phyloP scores from a whole-genome alignment of 2,797 vertebrate species.

The Eurystomus glaucurus region DNA sequence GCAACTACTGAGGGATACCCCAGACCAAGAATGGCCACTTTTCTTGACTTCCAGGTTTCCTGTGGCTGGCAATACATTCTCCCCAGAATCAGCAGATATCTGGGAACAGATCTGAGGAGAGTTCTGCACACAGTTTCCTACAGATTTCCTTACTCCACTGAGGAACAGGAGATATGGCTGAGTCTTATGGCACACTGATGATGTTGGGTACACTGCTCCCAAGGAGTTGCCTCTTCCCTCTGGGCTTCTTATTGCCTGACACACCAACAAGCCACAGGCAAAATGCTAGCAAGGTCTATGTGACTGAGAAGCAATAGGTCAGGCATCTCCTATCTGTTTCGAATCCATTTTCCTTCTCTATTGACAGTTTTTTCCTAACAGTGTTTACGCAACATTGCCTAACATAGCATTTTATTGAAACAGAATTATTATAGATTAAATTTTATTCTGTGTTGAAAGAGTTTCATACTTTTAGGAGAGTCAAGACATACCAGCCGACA shows the following conservation, averaged over 20 bases:
- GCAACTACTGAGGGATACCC: neutral
- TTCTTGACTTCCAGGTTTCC: neutral
- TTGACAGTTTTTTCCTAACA: neutral
- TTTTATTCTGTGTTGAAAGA: neutral
- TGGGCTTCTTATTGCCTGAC: neutral
- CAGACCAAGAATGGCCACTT: neutral
- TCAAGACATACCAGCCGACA: neutral
- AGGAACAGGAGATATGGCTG: neutral
- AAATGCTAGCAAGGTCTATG: neutral
- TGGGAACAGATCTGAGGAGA: neutral
- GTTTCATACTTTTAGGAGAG: neutral
- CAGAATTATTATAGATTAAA: neutral
- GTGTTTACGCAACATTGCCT: neutral
- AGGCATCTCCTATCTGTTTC: neutral
- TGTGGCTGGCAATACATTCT: neutral
- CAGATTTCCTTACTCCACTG: neutral
- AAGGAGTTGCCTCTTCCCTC: neutral
- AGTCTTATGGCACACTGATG: fast-evolving
- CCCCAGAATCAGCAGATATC: neutral
- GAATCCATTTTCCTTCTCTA: neutral
- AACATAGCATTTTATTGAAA: neutral
- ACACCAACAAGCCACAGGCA: neutral
- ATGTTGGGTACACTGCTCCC: neutral
- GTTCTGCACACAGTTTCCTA: neutral
- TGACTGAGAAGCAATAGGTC: neutral